Percentiles rank a stretch among this genome's conserved stretches.
Evolutionary conservation across 2,113 vertebrate genomes (phyloP).

Genomic region (Prinia subflava): DNA sequence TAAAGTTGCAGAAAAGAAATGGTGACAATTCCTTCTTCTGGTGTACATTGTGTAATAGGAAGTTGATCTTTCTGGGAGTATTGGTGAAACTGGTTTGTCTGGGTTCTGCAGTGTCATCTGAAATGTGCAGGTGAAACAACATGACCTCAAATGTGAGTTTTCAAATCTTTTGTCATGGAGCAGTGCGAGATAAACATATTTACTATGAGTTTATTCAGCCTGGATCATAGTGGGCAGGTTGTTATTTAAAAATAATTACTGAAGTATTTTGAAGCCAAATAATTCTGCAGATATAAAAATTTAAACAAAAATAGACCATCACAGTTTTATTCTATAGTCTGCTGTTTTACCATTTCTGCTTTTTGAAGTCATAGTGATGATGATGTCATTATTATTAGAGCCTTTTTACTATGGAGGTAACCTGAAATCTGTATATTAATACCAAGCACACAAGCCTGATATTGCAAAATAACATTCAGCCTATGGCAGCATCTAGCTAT

Average conservation of each 20-base stretch:
- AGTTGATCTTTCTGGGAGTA: neutral
- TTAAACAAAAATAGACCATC: neutral
- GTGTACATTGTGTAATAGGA: conserved; percentile 3
- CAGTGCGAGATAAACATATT: neutral
- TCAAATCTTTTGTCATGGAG: neutral
- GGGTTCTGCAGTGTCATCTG: neutral
- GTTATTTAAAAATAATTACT: neutral
- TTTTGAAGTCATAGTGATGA: neutral
- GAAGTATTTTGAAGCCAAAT: neutral
- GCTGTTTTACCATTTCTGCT: neutral
- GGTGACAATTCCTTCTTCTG: neutral
- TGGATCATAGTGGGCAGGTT: neutral
- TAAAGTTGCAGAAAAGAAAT: neutral
- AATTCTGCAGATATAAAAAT: neutral
- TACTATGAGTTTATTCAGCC: neutral
- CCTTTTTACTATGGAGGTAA: neutral
- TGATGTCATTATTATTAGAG: neutral
- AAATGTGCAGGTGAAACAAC: neutral
- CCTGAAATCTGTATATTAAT: neutral
- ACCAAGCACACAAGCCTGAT: neutral
- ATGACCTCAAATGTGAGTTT: neutral
- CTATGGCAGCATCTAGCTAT: neutral
- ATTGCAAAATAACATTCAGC: neutral
- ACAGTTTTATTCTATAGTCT: neutral
- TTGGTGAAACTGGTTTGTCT: conserved; percentile 32